Evolutionary conservation across 2,113 vertebrate genomes (phyloP).

Genomic region (Phrynocephalus versicolor): DNA sequence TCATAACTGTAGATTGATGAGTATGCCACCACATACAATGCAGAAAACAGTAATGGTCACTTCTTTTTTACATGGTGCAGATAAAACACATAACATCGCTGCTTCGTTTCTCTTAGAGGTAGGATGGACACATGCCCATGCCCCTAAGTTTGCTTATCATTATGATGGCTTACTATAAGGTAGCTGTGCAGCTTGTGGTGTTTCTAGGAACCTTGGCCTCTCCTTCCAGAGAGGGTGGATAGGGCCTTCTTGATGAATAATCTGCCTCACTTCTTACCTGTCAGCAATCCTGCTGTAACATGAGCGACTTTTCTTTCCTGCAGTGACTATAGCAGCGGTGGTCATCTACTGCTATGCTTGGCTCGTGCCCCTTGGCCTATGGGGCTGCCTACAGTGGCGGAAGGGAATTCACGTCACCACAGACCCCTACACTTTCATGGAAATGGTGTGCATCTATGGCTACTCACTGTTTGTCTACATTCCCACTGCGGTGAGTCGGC

Average conservation of each 20-base stretch:
- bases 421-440: slow-evolving; percentile 82
- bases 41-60: accelerated
- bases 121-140: neutral
- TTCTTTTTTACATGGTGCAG: neutral
- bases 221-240: neutral
- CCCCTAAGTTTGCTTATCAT: too few relatives aligned
- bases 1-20: too few relatives aligned
- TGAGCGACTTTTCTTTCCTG: neutral
- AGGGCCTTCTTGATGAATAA: neutral
- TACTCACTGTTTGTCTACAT: slow-evolving; percentile 88
- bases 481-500: slow-evolving; percentile 84
- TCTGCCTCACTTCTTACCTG: neutral
- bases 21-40: neutral
- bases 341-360: slow-evolving; percentile 85
- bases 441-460: slow-evolving; percentile 87
- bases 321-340: slow-evolving; percentile 82
- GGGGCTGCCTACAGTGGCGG: slow-evolving; percentile 88
- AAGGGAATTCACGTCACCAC: slow-evolving; percentile 66
- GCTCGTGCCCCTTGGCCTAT: slow-evolving; percentile 82
- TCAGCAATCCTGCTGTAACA: neutral
- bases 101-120: neutral
- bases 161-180: neutral
- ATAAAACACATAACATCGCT: neutral
- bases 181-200: neutral
- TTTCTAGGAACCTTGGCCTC: neutral